phyloP scores from a whole-genome alignment of 1,140 invertebrate species.

The Bombus consobrinus region DNA sequence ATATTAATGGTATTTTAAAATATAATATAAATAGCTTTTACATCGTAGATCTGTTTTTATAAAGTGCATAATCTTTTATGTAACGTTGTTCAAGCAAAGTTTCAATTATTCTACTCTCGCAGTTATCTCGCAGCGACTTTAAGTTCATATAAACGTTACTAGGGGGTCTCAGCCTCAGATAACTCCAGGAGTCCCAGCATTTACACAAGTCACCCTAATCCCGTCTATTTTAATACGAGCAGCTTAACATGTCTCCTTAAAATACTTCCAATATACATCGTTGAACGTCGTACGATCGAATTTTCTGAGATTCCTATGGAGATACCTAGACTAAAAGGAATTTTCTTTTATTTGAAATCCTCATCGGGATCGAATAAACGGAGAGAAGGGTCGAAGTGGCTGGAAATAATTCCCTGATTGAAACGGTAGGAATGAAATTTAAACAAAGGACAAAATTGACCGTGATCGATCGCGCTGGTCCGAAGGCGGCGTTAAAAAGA shows the following conservation, averaged over 20 bases:
- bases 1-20: too few species aligned
- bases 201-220: background rate
- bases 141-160: background rate
- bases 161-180: background rate
- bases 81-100: background rate
- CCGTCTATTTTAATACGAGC: background rate
- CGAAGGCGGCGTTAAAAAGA: constrained; percentile 24
- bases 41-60: background rate
- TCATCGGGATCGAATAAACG: background rate
- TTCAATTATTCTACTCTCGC: background rate
- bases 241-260: background rate
- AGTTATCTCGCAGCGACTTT: background rate
- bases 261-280: background rate
- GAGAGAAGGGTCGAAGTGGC: background rate
- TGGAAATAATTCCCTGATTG: background rate
- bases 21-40: background rate
- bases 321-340: background rate
- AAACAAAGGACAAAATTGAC: constrained; percentile 23
- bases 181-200: background rate
- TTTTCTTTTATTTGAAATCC: constrained; percentile 4
- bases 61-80: background rate
- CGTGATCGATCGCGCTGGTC: background rate
- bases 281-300: too few species aligned
- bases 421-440: constrained; percentile 2
- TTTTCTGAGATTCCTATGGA: background rate